Evolutionary conservation across 2,888 invertebrate species (phyloP).

Genomic region (Drosophila recens): DNA sequence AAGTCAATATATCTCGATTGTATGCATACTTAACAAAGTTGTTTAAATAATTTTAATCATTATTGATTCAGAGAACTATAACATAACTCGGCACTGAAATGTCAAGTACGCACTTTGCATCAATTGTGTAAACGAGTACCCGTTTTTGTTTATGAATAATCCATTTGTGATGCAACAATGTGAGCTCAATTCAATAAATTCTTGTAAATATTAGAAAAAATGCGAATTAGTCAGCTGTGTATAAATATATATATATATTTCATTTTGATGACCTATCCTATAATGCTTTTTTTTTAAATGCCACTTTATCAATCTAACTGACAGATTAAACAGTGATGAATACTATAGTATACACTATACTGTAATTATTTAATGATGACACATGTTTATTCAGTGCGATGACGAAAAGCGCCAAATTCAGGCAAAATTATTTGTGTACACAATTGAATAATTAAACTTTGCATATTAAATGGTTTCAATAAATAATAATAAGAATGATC

Average conservation of each 20-base stretch:
- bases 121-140: neutral
- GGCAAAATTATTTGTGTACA: conserved; percentile 15
- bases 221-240: conserved; percentile 25
- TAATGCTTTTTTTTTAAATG: conserved; percentile 24
- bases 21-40: conserved; percentile 20
- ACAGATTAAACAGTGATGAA: conserved; percentile 32
- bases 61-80: conserved; percentile 17
- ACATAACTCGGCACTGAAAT: conserved; percentile 22
- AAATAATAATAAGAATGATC: conserved; percentile 50
- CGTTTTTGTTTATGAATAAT: conserved; percentile 10
- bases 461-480: conserved; percentile 13
- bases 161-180: conserved; percentile 11
- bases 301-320: conserved; percentile 36
- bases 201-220: conserved; percentile 1
- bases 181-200: conserved; percentile 17
- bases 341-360: conserved; percentile 16
- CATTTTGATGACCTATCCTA: conserved; percentile 37
- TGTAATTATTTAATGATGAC: conserved; percentile 74
- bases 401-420: conserved; percentile 41
- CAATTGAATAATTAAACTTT: conserved; percentile 51
- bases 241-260: conserved; percentile 31
- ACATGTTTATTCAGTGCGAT: conserved; percentile 50
- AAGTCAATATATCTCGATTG: neutral
- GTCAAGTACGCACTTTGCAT: conserved; percentile 20
- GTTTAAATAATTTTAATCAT: conserved; percentile 22